Base-by-base conservation (phyloP, 2,113 vertebrate genomes). In the Raja brachyura region DNA sequence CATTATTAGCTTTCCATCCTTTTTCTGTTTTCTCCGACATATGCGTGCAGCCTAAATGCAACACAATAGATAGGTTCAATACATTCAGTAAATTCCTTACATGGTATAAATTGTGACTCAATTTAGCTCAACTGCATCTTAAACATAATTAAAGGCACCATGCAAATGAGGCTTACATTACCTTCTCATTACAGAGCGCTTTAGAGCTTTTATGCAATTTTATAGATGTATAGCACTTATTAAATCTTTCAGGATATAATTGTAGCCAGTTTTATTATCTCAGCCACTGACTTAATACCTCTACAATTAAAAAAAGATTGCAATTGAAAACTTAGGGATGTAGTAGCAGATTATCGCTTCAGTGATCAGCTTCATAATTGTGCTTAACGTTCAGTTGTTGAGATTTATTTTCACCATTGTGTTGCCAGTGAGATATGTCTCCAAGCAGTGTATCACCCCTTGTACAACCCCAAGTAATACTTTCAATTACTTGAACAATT, bases 231-330 rank as follows among this genome's bases (percentile, higher is more conserved):
- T 31, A 74, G 22, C 68, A 54, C 16, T 39, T 90, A 39, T 22
- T 90, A 90, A 70, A 90, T 70, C 88, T 70, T 70, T 48, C 9
- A 48, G 66, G 9, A 8, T 90, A 4, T 90, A 90, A 90, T 70
- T 70, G 61, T 25, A 61, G 11, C 18, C 88, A 48, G 68, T 18
- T 48, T 33, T 54, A 73, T 73, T 70, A 70, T 73, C 90, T 92
- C 90, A 73, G 33, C 33, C 73, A 92, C 39, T 92, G 90, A 74
- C 73, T 74, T 73, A 25, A 70, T 92, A 73, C 25, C 90, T 73
- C 68, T 54, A 92, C 90, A 92, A 73, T 92, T 92, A 92, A 73
- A 92, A 85, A 92, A 59, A 3, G n/a, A 68, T 66, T 92, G 63
- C 66, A 73, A 88, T 70, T 90, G 18, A 86, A 86, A 86, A 86